phyloP scores from a whole-genome alignment of 2,113 vertebrate species.

The Dromaius novaehollandiae region DNA sequence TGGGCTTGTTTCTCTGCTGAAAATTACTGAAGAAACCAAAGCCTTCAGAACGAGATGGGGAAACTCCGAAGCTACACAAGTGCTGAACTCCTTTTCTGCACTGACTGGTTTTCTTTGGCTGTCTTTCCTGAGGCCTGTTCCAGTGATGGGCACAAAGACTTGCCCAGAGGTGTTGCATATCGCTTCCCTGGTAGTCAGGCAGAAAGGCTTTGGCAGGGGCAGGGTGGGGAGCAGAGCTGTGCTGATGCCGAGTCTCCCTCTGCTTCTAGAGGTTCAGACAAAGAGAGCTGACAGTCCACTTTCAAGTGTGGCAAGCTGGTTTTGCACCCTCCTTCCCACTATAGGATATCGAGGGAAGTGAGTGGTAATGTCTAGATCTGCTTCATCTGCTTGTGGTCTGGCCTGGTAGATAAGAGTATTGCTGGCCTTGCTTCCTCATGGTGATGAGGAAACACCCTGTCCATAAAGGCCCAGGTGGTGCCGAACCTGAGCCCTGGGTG shows the following conservation, averaged over 20 bases:
- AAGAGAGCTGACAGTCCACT: not conserved
- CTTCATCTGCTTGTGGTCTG: accelerated
- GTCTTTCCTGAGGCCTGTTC: not conserved
- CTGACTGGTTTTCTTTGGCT: not conserved
- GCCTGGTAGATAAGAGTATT: not conserved
- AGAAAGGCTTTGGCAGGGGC: not conserved
- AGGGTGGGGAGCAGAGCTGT: not conserved
- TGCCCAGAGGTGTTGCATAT: accelerated
- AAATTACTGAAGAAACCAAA: not conserved
- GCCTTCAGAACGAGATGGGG: not conserved
- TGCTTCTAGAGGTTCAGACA: not conserved
- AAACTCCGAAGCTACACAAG: not conserved
- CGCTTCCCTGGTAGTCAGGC: too few species aligned
- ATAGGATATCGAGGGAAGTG: not conserved
- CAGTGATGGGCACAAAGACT: not conserved
- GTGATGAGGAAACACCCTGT: not conserved
- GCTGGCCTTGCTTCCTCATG: not conserved
- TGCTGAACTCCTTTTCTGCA: not conserved
- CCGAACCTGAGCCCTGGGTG: not conserved
- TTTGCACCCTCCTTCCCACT: not conserved
- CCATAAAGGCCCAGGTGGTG: not conserved
- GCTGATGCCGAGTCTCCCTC: not conserved
- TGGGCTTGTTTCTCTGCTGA: not conserved
- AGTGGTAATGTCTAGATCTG: not conserved
- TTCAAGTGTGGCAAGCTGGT: not conserved